A percentile compares a stretch with the other conserved stretches of the same genome.
Evolutionary conservation across 2,888 invertebrate species (phyloP).

Genomic region (Phytoseiulus persimilis): DNA sequence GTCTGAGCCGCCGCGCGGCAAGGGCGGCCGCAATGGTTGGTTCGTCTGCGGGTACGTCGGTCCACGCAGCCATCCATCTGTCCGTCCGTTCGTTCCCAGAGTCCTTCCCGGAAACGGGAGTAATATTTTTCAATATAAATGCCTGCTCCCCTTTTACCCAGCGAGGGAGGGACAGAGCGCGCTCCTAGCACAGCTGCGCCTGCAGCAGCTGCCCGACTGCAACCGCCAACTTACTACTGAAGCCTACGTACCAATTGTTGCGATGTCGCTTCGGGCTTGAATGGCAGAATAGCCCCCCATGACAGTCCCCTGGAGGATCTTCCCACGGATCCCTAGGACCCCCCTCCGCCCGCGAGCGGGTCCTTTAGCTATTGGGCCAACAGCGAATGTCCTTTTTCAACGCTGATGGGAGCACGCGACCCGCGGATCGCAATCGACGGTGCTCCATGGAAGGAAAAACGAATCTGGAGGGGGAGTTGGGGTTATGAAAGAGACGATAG

Average conservation of each 20-base stretch:
- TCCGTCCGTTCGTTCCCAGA: neutral
- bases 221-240: neutral
- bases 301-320: neutral
- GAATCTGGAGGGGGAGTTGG: neutral
- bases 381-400: neutral
- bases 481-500: neutral
- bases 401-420: neutral
- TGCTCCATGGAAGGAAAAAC: neutral
- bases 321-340: neutral
- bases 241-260: neutral
- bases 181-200: neutral
- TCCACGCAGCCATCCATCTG: neutral
- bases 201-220: neutral
- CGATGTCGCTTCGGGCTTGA: neutral
- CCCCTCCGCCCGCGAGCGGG: neutral
- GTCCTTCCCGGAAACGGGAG: constrained; percentile 33
- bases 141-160: neutral
- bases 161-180: neutral
- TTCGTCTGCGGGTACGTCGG: neutral
- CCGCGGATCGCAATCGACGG: neutral
- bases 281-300: neutral
- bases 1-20: neutral
- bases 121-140: constrained; percentile 39
- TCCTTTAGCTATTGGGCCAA: neutral
- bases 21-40: neutral